Evolutionary conservation across 2,797 vertebrate genomes (phyloP).

Genomic region (Epinephelus awoara): DNA sequence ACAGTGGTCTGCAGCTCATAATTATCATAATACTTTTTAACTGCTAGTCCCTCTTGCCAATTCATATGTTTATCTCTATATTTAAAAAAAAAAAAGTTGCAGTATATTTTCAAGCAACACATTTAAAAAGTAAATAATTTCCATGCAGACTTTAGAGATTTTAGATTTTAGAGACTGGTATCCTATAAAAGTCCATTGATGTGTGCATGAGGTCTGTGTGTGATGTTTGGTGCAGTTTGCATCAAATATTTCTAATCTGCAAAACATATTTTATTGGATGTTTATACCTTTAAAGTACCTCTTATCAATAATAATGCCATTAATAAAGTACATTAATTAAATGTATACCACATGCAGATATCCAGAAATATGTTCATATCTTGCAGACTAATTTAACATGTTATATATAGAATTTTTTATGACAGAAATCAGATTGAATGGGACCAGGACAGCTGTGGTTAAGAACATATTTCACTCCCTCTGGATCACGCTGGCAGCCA

Average conservation of each 20-base stretch:
- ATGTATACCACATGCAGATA: not conserved
- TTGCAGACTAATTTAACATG: not conserved
- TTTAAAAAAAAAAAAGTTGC: not conserved
- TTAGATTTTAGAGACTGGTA: not conserved
- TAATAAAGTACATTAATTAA: constrained; percentile 13
- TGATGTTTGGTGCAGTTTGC: not conserved
- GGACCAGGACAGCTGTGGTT: constrained; percentile 35
- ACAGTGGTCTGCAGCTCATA: constrained; percentile 9
- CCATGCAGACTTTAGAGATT: too few relatives aligned
- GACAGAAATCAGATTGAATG: constrained; percentile 49
- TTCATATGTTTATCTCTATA: not conserved
- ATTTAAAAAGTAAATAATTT: not conserved
- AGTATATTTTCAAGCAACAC: not conserved
- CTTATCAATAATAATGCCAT: not conserved
- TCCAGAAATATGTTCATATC: not conserved
- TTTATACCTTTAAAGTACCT: not conserved
- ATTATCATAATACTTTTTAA: not conserved
- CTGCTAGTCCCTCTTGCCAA: not conserved
- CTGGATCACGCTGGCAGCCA: constrained; percentile 48
- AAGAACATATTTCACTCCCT: constrained; percentile 46
- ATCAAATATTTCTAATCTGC: too few relatives aligned
- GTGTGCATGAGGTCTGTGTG: not conserved
- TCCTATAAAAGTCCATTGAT: not conserved
- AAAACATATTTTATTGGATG: not conserved
- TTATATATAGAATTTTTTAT: constrained; percentile 26